These are phyloP conservation scores for Andrena marginata DNA, from an alignment of 2,888 invertebrate species.

Conservation along the genomic window DNA sequence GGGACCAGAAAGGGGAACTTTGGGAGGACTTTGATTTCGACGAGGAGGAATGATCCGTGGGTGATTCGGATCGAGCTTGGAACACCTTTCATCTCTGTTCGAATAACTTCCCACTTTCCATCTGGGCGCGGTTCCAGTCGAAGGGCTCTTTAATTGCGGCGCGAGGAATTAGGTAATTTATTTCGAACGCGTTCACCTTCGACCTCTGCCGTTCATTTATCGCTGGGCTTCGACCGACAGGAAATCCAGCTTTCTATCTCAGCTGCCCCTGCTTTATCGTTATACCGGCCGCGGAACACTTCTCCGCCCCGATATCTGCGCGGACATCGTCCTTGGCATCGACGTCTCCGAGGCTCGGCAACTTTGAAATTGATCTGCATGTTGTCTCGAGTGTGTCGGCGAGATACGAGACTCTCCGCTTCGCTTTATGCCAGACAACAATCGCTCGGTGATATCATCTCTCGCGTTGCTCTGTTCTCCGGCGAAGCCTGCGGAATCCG, in stretches of 20 bases:
- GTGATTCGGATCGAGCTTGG: too few species aligned
- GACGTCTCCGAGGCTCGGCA: slow-evolving; percentile 2
- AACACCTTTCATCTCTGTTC: too few species aligned
- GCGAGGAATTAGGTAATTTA: neutral
- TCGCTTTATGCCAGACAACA: neutral
- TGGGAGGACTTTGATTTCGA: too few species aligned
- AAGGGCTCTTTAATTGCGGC: neutral
- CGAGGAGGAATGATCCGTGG: too few species aligned
- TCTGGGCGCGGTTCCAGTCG: too few species aligned
- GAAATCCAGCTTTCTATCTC: neutral
- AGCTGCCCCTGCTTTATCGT: slow-evolving; percentile 8
- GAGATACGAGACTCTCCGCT: neutral
- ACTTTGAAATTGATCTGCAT: slow-evolving; percentile 11
- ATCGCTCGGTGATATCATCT: neutral
- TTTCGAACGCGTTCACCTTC: neutral
- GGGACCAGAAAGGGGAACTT: too few species aligned
- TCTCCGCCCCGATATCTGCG: neutral
- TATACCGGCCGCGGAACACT: slow-evolving; percentile 5
- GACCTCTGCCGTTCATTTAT: neutral
- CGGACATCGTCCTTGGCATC: slow-evolving; percentile 17
- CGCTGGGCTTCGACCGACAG: neutral
- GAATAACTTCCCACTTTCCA: too few species aligned
- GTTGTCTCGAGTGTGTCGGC: neutral
- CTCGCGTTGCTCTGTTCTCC: neutral
- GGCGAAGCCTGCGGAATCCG: neutral